Evolutionary conservation across 1,140 invertebrate species (phyloP), one percentile per base, ranked within the genome.

Genomic region (Heterodera carotae): DNA sequence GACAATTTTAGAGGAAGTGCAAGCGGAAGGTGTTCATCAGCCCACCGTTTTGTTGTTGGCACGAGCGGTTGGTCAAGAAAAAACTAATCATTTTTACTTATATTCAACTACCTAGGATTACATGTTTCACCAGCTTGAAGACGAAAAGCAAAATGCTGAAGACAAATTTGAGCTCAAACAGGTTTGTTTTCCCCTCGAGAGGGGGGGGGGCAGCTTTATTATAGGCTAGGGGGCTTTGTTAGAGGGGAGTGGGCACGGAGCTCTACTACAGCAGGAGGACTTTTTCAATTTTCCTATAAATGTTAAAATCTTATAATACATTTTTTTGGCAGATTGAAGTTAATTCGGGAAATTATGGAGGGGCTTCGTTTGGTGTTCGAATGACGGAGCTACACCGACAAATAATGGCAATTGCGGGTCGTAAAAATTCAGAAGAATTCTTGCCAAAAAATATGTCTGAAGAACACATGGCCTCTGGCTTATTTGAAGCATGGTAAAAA

Each of bases 321-420:
- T 77, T 79, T 77, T 76, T 67, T 39, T 39, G 36, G 10, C 36
- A 97, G 91, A 93, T 98, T 82, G 96, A 98, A 91, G 92, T 96
- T 85, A 98, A 98, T 91, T 94, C 94, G 82, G 96, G 98, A 86
- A 93, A 96, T 62, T 92, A 94, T 31, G 94, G 94, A 86, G 97
- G 97, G 91, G 94, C 92, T 82, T 95, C 94, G 89, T 91, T 97
- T 81, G 92, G 93, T 76, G 91, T 92, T 53, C 80, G 88, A 68
- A 80, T 91, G 34, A 80, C 78, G 60, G 69, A 87, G 75, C 81
- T 90, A 31, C 91, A 92, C 88, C 89, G 89, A 89, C 77, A 83
- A 31, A 60, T 81, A 7, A 68, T 86, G 3, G 36, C 25, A 31
- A 64, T 64, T 60, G 78, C 18, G 76, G 84, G 8, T 18, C 64